Evolutionary conservation across 2,888 invertebrate genomes (phyloP).

Genomic region (Drosophila cognata): DNA sequence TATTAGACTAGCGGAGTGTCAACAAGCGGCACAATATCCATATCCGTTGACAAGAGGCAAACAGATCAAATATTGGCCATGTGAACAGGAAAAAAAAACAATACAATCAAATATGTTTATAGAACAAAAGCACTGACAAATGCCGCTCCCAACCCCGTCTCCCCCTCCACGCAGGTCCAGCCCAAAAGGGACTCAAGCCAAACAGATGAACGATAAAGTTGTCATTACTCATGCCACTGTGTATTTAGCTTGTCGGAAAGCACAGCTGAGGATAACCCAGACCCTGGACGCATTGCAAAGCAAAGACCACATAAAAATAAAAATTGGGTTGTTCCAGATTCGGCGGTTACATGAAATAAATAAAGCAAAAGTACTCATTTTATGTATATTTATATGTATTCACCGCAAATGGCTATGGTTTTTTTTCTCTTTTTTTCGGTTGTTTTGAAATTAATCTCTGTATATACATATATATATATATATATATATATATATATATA

Average conservation of each 20-base stretch:
- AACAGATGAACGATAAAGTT: slow-evolving; percentile 57
- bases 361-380: slow-evolving; percentile 18
- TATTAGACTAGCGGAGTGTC: slow-evolving; percentile 53
- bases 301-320: slow-evolving; percentile 34
- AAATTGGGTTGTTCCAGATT: slow-evolving; percentile 26
- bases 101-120: slow-evolving; percentile 27
- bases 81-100: slow-evolving; percentile 1
- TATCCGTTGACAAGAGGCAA: slow-evolving; percentile 46
- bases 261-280: slow-evolving; percentile 29
- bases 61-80: background rate
- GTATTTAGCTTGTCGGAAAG: slow-evolving; percentile 40
- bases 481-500: background rate
- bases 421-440: background rate
- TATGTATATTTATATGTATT: slow-evolving; percentile 8
- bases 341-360: slow-evolving; percentile 17
- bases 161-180: background rate
- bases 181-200: slow-evolving; percentile 23
- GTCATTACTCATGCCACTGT: slow-evolving; percentile 61
- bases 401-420: background rate
- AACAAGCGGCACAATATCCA: slow-evolving; percentile 38
- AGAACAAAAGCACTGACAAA: slow-evolving; percentile 37
- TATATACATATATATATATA: background rate
- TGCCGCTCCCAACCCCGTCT: background rate
- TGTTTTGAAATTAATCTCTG: slow-evolving; percentile 30
- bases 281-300: slow-evolving; percentile 8